Evolutionary conservation across 2,113 vertebrate genomes (phyloP).

Genomic region (Plectropomus leopardus): DNA sequence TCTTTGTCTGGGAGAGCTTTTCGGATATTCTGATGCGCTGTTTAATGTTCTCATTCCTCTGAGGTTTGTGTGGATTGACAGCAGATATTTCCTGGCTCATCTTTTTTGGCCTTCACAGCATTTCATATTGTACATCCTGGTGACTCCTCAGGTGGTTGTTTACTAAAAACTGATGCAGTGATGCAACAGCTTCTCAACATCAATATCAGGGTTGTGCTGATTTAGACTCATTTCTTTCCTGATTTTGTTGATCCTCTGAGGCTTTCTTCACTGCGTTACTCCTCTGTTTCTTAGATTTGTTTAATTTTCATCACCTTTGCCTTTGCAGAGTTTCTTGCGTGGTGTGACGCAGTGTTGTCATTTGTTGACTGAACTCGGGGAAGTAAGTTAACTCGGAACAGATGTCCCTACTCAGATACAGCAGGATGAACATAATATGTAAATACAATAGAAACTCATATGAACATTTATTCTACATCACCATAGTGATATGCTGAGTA

Average conservation of each 20-base stretch:
- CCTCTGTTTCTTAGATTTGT: neutral
- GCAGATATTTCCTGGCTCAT: neutral
- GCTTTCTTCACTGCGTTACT: neutral
- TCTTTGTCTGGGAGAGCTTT: neutral
- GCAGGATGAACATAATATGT: neutral
- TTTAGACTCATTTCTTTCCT: neutral
- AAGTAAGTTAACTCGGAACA: neutral
- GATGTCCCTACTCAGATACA: neutral
- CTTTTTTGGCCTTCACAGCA: slow-evolving; percentile 1
- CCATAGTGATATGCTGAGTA: neutral
- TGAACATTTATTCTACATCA: neutral
- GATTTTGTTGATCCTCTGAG: neutral
- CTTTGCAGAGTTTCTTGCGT: neutral
- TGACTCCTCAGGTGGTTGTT: slow-evolving; percentile 17
- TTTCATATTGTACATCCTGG: neutral
- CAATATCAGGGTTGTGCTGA: neutral
- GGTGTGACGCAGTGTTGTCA: neutral
- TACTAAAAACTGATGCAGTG: neutral
- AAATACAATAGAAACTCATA: neutral
- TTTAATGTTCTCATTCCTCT: neutral
- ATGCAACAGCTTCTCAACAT: neutral
- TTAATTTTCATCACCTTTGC: neutral
- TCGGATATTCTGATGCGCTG: neutral
- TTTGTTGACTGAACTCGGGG: neutral
- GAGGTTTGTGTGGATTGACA: neutral